Evolutionary conservation across 2,888 invertebrate genomes (phyloP).

Genomic region (Hirtodrosophila confusa): DNA sequence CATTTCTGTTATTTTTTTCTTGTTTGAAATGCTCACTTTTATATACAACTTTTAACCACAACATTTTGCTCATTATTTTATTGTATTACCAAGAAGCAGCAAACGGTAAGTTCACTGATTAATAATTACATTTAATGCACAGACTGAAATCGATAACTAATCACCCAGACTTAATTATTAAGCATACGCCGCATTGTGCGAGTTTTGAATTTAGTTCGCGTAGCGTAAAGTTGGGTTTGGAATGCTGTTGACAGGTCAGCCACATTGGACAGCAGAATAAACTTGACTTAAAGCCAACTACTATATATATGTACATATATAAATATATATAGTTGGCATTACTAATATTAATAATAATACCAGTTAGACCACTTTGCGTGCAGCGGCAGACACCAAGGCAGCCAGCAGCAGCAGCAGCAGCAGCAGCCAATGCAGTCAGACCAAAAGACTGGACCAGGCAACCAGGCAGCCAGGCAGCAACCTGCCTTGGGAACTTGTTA

Average conservation of each 20-base stretch:
- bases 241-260: constrained; percentile 50
- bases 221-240: constrained; percentile 14
- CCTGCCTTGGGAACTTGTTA: constrained; percentile 55
- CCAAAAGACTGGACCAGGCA: constrained; percentile 16
- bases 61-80: too few relatives aligned
- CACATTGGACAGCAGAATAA: constrained; percentile 17
- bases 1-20: too few relatives aligned
- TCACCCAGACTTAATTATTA: constrained; percentile 22
- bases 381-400: constrained; percentile 70
- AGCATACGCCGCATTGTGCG: constrained; percentile 42
- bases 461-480: constrained; percentile 25
- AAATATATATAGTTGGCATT: constrained; percentile 39
- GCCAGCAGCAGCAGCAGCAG: constrained; percentile 25
- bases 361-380: constrained; percentile 74
- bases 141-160: too few relatives aligned
- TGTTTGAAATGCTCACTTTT: too few relatives aligned
- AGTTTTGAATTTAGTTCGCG: constrained; percentile 29
- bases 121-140: too few relatives aligned
- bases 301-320: constrained; percentile 16
- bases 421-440: constrained; percentile 16
- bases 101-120: too few relatives aligned
- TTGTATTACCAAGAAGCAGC: too few relatives aligned
- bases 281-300: constrained; percentile 25
- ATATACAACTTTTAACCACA: too few relatives aligned
- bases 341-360: constrained; percentile 70